phyloP scores from a whole-genome alignment of 2,888 invertebrate genomes.

The Cosmia pyralina region DNA sequence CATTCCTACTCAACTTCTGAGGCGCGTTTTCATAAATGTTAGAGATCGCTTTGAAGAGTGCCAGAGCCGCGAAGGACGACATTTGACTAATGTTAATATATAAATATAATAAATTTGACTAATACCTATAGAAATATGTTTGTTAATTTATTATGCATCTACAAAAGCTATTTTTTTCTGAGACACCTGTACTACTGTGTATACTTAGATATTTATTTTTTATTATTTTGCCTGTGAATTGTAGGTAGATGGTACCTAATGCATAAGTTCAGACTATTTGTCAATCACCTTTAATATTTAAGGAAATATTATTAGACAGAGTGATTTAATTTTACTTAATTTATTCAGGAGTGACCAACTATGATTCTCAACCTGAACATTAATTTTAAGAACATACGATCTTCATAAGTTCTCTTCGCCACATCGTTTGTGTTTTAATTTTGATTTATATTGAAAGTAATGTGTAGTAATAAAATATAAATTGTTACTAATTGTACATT shows the following conservation, averaged over 20 bases:
- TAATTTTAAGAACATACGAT: constrained; percentile 26
- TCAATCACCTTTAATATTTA: constrained; percentile 17
- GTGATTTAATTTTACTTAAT: constrained; percentile 28
- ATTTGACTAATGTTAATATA: too few relatives aligned
- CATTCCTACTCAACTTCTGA: too few relatives aligned
- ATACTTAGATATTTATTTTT: constrained; percentile 4
- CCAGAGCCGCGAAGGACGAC: too few relatives aligned
- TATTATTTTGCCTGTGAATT: constrained; percentile 13
- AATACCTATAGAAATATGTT: too few relatives aligned
- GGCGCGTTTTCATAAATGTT: too few relatives aligned
- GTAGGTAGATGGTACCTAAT: neutral
- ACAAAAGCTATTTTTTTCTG: too few relatives aligned
- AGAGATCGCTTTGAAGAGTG: too few relatives aligned
- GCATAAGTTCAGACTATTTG: constrained; percentile 7
- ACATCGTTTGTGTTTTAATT: constrained; percentile 54
- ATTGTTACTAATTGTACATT: constrained; percentile 71
- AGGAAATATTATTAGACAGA: constrained; percentile 13
- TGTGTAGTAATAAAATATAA: constrained; percentile 62
- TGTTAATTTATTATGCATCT: too few relatives aligned
- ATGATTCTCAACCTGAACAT: constrained; percentile 19
- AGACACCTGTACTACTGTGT: too few relatives aligned
- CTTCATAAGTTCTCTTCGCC: constrained; percentile 22
- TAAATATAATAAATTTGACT: too few relatives aligned
- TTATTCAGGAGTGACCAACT: constrained; percentile 34
- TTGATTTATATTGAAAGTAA: constrained; percentile 56